A percentile compares a stretch with the other conserved stretches of the same genome.
These are phyloP conservation scores for Leptothorax acervorum DNA, from an alignment of 2,888 invertebrate species.

Conservation along the genomic window DNA sequence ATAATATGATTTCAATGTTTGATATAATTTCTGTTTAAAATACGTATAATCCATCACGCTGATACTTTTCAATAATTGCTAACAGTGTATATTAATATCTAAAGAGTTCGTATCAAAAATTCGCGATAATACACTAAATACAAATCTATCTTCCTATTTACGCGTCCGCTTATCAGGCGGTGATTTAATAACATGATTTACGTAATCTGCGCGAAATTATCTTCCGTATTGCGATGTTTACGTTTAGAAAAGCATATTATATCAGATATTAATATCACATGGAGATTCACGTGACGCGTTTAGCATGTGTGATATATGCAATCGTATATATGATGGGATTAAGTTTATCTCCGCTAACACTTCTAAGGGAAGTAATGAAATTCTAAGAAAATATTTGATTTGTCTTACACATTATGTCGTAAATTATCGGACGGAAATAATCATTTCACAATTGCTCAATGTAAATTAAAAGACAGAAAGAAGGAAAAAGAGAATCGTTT, in stretches of 20 bases:
- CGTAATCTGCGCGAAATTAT: conserved; percentile 46
- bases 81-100: neutral
- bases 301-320: neutral
- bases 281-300: neutral
- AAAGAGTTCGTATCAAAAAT: conserved; percentile 11
- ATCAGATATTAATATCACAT: conserved; percentile 32
- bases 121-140: conserved; percentile 41
- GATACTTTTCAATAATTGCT: conserved; percentile 1
- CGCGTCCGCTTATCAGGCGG: conserved; percentile 13
- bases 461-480: conserved; percentile 44
- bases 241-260: conserved; percentile 11
- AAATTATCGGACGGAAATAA: conserved; percentile 23
- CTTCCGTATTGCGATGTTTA: conserved; percentile 53
- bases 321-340: conserved; percentile 2
- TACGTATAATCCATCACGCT: neutral
- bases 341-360: neutral
- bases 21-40: neutral
- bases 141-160: conserved; percentile 31
- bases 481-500: conserved; percentile 29
- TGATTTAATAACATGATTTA: conserved; percentile 39
- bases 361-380: neutral
- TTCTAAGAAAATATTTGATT: neutral
- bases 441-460: conserved; percentile 58
- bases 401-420: neutral
- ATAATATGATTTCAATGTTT: neutral